Evolutionary conservation across 2,888 invertebrate species (phyloP).

Genomic region (Troides aeacus): DNA sequence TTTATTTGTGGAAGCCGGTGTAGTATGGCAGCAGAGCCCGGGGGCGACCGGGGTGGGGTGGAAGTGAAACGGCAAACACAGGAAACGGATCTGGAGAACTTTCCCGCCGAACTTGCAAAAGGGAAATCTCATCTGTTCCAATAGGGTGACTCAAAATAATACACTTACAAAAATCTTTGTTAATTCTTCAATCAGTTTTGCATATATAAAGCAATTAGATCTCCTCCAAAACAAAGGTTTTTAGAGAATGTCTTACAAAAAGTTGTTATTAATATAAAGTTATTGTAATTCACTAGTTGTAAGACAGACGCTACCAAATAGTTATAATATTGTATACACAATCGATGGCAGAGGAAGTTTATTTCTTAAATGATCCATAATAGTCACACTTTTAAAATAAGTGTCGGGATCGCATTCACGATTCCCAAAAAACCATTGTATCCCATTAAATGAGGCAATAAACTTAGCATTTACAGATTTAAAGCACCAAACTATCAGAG

Average conservation of each 20-base stretch:
- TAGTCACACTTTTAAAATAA: constrained; percentile 13
- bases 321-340: neutral
- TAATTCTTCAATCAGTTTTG: neutral
- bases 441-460: constrained; percentile 17
- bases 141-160: constrained; percentile 47
- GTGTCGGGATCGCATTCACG: constrained; percentile 14
- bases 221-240: constrained; percentile 18
- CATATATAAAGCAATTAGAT: neutral
- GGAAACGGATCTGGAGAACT: constrained; percentile 74
- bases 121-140: constrained; percentile 52
- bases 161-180: constrained; percentile 6
- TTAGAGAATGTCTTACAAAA: neutral
- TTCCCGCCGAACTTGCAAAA: constrained; percentile 65
- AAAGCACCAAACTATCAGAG: constrained; percentile 15
- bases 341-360: constrained; percentile 1
- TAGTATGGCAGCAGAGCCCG: constrained; percentile 50
- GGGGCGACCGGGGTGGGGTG: constrained; percentile 39
- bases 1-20: constrained; percentile 60
- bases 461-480: constrained; percentile 21
- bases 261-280: neutral
- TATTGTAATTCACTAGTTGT: neutral
- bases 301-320: neutral
- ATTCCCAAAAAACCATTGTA: constrained; percentile 18
- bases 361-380: constrained; percentile 29
- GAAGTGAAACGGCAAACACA: constrained; percentile 68